Evolutionary conservation across 2,113 vertebrate species (phyloP).

Genomic region (Phrynocephalus versicolor): DNA sequence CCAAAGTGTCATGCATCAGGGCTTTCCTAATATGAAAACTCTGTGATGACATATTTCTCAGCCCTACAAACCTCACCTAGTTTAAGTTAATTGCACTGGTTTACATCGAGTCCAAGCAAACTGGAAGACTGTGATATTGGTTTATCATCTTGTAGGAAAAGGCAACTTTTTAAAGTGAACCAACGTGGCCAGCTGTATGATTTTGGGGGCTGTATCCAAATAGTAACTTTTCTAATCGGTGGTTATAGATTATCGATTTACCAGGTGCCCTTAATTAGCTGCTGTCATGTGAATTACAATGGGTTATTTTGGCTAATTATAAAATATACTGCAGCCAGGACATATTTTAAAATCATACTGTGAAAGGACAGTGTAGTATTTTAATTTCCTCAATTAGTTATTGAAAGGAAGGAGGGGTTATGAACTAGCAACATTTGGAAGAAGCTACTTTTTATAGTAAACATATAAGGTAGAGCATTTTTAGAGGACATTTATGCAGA

Average conservation of each 20-base stretch:
- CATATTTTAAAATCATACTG: not conserved
- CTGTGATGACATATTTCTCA: not conserved
- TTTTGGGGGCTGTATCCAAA: no score
- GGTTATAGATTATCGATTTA: not conserved
- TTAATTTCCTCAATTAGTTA: not conserved
- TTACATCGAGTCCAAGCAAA: not conserved
- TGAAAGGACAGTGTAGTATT: not conserved
- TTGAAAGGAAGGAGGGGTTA: not conserved
- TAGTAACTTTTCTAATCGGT: no score
- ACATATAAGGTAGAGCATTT: not conserved
- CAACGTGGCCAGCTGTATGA: no score
- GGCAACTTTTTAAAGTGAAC: not conserved
- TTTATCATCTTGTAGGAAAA: not conserved
- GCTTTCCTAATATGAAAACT: not conserved
- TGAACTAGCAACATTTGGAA: not conserved
- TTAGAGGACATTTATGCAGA: not conserved
- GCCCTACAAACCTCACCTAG: not conserved
- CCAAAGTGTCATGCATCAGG: no score
- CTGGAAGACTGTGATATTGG: not conserved
- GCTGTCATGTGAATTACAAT: not conserved
- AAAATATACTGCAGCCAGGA: not conserved
- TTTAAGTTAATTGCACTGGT: not conserved
- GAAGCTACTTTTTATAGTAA: no score
- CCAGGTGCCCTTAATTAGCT: not conserved
- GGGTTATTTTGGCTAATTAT: not conserved